These are phyloP conservation scores for Fragum whitleyi DNA, from an alignment of 2,888 invertebrate species.

Conservation along the genomic window DNA sequence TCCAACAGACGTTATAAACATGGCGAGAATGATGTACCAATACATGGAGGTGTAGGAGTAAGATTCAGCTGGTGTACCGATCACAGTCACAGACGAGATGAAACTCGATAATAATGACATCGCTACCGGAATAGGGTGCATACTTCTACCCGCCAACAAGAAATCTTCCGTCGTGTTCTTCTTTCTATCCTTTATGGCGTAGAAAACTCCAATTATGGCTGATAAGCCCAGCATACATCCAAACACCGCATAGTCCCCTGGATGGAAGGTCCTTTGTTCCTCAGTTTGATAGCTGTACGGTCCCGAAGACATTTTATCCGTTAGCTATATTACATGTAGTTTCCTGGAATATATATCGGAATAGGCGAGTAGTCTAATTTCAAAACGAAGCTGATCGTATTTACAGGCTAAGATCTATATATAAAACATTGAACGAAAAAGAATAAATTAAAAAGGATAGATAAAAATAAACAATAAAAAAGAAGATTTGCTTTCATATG, in stretches of 20 bases:
- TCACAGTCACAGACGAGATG: slow-evolving; percentile 17
- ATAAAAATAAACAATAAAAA: too few species aligned
- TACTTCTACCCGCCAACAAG: slow-evolving; percentile 6
- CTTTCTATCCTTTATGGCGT: slow-evolving; percentile 17
- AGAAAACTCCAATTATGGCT: slow-evolving; percentile 10
- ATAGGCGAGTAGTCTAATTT: background rate
- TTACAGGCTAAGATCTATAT: too few species aligned
- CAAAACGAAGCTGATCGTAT: background rate
- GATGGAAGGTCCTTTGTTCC: slow-evolving; percentile 3
- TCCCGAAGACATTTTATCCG: background rate
- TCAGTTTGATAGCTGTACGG: slow-evolving; percentile 12
- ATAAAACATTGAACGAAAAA: too few species aligned
- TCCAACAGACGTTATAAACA: slow-evolving; percentile 8
- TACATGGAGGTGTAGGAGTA: slow-evolving; percentile 19
- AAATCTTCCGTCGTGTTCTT: slow-evolving; percentile 13
- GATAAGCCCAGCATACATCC: slow-evolving; percentile 22
- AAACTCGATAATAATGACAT: slow-evolving; percentile 15
- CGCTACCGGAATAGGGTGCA: slow-evolving; percentile 12
- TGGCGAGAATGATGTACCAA: slow-evolving; percentile 13
- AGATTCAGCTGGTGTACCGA: slow-evolving; percentile 6
- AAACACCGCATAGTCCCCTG: slow-evolving; percentile 14
- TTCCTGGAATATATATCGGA: background rate
- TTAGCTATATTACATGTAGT: too few species aligned
- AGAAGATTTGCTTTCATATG: too few species aligned
- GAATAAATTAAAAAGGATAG: too few species aligned